phyloP scores from a whole-genome alignment of 2,888 invertebrate species.

The Belgica antarctica region DNA sequence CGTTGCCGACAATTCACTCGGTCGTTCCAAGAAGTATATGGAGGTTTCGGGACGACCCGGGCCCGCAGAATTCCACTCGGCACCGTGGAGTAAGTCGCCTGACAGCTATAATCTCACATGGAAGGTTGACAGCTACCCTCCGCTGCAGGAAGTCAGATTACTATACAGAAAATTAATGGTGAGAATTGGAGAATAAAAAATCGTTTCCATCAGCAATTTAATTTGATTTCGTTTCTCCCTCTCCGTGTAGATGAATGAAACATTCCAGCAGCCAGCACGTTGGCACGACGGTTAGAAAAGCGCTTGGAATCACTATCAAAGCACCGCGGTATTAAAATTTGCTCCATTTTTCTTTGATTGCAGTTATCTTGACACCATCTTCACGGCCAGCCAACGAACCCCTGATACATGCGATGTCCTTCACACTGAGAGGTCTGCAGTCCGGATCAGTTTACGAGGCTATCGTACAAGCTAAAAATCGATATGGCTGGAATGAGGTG shows the following conservation, averaged over 20 bases:
- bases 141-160: constrained; percentile 67
- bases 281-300: constrained; percentile 60
- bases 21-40: constrained; percentile 67
- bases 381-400: constrained; percentile 55
- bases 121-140: constrained; percentile 71
- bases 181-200: constrained; percentile 46
- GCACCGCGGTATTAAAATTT: neutral
- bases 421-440: constrained; percentile 64
- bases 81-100: constrained; percentile 62
- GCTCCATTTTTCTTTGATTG: neutral
- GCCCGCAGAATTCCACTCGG: constrained; percentile 66
- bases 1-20: constrained; percentile 68
- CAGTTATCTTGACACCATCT: constrained; percentile 54
- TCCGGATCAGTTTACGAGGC: constrained; percentile 70
- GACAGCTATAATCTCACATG: constrained; percentile 66
- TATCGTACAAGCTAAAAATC: constrained; percentile 71
- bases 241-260: constrained; percentile 64
- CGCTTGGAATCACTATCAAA: neutral
- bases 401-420: constrained; percentile 61
- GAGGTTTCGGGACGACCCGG: constrained; percentile 70
- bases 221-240: constrained; percentile 7
- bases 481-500: constrained; percentile 72
- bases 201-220: constrained; percentile 28
- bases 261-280: constrained; percentile 67
- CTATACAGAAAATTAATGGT: constrained; percentile 69